These are phyloP conservation scores for Pseudorhiza aurosa DNA, from an alignment of 30 jellyfish, hydroid and myxozoan species.

Conservation along the genomic window DNA sequence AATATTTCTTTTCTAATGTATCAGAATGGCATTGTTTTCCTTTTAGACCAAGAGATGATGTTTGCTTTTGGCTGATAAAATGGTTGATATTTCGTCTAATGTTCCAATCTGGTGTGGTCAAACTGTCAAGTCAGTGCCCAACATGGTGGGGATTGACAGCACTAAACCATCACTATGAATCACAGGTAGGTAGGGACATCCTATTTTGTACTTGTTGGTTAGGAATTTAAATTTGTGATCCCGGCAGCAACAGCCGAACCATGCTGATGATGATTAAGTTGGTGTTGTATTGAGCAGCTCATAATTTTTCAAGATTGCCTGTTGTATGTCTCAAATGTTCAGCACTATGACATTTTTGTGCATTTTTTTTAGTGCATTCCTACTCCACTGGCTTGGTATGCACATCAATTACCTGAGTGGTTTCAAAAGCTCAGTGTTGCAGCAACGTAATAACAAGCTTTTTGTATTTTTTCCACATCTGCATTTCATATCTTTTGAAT, in stretches of 20 bases:
- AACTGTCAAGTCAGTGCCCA: constrained; percentile 89
- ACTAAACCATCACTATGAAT: constrained; percentile 90
- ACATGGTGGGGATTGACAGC: constrained; percentile 99
- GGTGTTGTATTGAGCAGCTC: too few species aligned
- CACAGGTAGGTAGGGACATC: constrained; percentile 94
- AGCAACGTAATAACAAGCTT: constrained; percentile 82
- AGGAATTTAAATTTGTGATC: too few species aligned
- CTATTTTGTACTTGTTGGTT: too few species aligned
- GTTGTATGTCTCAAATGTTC: too few species aligned
- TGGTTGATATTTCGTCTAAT: constrained; percentile 95
- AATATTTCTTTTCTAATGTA: too few species aligned
- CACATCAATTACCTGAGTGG: constrained; percentile 98
- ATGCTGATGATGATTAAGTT: too few species aligned
- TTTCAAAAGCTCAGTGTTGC: constrained; percentile 92
- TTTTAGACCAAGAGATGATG: constrained; percentile 61
- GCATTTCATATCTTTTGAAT: too few species aligned
- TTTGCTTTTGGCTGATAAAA: constrained; percentile 83
- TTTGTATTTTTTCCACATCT: too few species aligned
- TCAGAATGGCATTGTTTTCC: too few species aligned
- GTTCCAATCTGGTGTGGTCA: constrained; percentile 97
- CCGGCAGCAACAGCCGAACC: too few species aligned
- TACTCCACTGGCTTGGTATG: constrained; percentile 96
- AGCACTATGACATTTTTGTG: too few species aligned
- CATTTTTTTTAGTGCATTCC: constrained; percentile 93
- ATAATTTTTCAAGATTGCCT: too few species aligned